Evolutionary conservation across 2,113 vertebrate genomes (phyloP).

Genomic region (Ptilonorhynchus violaceus): DNA sequence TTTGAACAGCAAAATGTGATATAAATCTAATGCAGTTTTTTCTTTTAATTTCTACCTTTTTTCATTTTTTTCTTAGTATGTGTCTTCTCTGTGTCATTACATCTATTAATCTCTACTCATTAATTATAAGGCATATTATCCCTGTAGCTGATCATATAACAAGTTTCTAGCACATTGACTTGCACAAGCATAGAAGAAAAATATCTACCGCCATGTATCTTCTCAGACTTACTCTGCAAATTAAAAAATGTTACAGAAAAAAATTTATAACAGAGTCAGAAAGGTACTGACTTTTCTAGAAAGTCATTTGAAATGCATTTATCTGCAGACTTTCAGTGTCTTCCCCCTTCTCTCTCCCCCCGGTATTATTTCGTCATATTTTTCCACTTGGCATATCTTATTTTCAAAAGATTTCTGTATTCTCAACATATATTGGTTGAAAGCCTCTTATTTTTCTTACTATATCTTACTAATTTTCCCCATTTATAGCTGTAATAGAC

Average conservation of each 20-base stretch:
- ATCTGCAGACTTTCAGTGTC: not conserved
- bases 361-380: not conserved
- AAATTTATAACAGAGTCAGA: not conserved
- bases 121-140: not conserved
- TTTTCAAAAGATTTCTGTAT: not conserved
- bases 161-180: not conserved
- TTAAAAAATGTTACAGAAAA: not conserved
- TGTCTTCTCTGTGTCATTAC: not conserved
- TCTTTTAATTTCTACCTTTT: not conserved
- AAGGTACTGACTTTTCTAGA: not conserved
- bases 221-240: not conserved
- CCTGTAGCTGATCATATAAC: not conserved
- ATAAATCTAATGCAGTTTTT: not conserved
- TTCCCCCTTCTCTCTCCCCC: rapidly evolving
- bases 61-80: not conserved
- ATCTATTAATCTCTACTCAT: not conserved
- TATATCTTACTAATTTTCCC: not conserved
- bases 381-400: not conserved
- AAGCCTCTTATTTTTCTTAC: not conserved
- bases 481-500: not conserved
- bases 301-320: not conserved
- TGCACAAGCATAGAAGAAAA: not conserved
- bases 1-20: not conserved
- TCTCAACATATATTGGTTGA: not conserved
- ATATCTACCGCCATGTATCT: not conserved